A percentile compares a stretch with the other conserved stretches of the same genome.
These are phyloP conservation scores for Esox niger DNA, from an alignment of 2,113 vertebrate genomes.

Conservation along the genomic window DNA sequence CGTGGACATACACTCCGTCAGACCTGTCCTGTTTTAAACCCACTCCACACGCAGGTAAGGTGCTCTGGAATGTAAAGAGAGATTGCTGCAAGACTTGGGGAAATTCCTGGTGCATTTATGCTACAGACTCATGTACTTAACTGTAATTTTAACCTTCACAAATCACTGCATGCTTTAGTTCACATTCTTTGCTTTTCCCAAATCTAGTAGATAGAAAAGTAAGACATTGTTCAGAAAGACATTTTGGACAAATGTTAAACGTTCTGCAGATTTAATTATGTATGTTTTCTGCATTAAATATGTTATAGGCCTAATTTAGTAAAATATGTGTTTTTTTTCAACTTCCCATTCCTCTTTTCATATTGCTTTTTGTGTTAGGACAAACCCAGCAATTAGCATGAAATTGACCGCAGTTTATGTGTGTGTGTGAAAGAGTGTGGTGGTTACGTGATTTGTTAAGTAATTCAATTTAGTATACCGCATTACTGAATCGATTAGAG, in stretches of 20 bases:
- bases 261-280: background rate
- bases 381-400: too few relatives aligned
- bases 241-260: background rate
- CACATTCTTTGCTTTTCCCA: background rate
- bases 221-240: background rate
- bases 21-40: background rate
- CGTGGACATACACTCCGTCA: constrained; percentile 5
- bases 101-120: constrained; percentile 66
- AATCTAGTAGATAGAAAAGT: background rate
- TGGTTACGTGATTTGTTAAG: too few relatives aligned
- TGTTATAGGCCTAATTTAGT: too few relatives aligned
- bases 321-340: too few relatives aligned
- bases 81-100: constrained; percentile 63
- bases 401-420: too few relatives aligned
- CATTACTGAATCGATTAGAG: background rate
- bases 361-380: too few relatives aligned
- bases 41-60: constrained; percentile 64
- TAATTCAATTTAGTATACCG: too few relatives aligned
- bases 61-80: constrained; percentile 63
- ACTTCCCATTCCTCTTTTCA: too few relatives aligned
- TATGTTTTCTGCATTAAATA: too few relatives aligned
- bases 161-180: background rate
- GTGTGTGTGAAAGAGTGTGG: too few relatives aligned
- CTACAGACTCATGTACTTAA: constrained; percentile 47
- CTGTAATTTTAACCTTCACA: constrained; percentile 22